Percentiles rank a stretch among this genome's conserved stretches.
These are phyloP conservation scores for Aldabrachelys gigantea DNA, from an alignment of 2,113 vertebrate species.

Conservation along the genomic window DNA sequence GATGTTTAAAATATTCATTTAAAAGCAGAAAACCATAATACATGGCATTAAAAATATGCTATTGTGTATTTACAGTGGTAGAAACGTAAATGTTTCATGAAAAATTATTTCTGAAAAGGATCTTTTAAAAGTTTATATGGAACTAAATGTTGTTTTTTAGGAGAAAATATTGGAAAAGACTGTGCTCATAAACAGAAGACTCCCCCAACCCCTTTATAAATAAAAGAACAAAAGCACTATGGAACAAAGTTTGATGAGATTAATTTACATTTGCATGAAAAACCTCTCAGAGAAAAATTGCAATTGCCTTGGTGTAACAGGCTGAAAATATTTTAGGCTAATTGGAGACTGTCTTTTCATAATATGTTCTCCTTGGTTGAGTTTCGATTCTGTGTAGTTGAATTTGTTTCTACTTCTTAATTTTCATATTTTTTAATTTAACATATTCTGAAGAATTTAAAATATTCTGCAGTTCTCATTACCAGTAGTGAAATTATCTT, in stretches of 20 bases:
- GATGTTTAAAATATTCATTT: neutral
- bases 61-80: neutral
- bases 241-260: neutral
- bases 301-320: slow-evolving; percentile 24
- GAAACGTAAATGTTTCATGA: neutral
- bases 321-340: slow-evolving; percentile 30
- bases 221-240: neutral
- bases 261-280: neutral
- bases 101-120: neutral
- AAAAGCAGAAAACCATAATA: neutral
- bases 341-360: slow-evolving; percentile 23
- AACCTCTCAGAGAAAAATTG: neutral
- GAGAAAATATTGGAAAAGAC: neutral
- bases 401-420: slow-evolving; percentile 41
- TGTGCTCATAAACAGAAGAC: neutral
- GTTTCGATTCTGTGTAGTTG: slow-evolving; percentile 30
- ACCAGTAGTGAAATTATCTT: slow-evolving; percentile 41
- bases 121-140: neutral
- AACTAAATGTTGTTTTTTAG: neutral
- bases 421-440: slow-evolving; percentile 28
- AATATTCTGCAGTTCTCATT: slow-evolving; percentile 28
- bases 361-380: slow-evolving; percentile 29
- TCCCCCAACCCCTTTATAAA: neutral
- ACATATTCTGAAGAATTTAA: slow-evolving; percentile 31
- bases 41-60: neutral